Evolutionary conservation across 2,797 vertebrate species (phyloP), one percentile per base, ranked within the genome.

Genomic region (Sebastes elongatus): DNA sequence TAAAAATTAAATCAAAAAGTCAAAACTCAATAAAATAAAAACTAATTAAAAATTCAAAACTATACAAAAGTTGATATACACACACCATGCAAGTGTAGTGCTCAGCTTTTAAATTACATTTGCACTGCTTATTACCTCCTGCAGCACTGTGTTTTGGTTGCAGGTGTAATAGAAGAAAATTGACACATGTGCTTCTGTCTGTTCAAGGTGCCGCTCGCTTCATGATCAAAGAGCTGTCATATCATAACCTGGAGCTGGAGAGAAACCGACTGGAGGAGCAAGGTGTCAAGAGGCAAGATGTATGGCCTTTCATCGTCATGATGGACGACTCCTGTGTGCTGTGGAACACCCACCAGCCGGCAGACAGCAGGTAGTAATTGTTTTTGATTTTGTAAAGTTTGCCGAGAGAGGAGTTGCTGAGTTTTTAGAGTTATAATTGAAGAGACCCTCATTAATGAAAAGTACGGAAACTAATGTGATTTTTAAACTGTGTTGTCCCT

Each of bases 311-410:
- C 92, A 97, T 99, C 0, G 96, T 98, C 64, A 96, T 99, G 93
- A 98, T 99, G 97, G 98, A 99, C 0, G 99, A 99, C 92, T 97
- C 98, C 2, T 99, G 99, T 0, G 98, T 99, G 71, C 88, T 99
- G 75, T 99, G 98, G 98, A 98, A 98, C 84, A 89, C 95, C 87
- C 96, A 98, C 81, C 94, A 94, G 1, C 28, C 86, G 23, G 91
- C 96, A 0, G 97, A 97, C 71, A 92, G 93, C 76, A 96, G 97
- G 98, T 99, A 91, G 30, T 33, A 11, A 25, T 11, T 5, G 0
- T 35, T 65, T 80, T 5, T 38, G 13, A 63, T 53, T 53, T 35
- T 67, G 25, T 42, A 13, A 71, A 23, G 49, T 42, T 42, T 42
- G 14, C 7, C 38, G 14, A 20, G 52, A 59, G 27, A 27, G 30